Conservation (phyloP, 1,140 invertebrate genomes). For the Meloidogyne hapla region DNA sequence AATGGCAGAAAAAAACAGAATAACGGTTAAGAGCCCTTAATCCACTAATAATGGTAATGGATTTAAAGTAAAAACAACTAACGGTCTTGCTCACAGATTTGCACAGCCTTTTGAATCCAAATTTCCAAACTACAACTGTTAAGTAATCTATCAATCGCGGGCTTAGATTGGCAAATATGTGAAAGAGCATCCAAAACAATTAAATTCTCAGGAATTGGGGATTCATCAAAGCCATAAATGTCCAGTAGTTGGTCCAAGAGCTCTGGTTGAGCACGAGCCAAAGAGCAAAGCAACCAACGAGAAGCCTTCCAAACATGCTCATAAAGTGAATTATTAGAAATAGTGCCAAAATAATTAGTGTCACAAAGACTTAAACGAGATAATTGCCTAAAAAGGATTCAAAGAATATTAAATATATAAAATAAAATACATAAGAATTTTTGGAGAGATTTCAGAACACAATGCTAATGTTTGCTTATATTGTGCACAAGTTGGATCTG, state of each 20-base stretch:
- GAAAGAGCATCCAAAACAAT: slow-evolving; percentile 18
- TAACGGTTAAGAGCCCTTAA: too few species aligned
- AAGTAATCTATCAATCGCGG: slow-evolving; percentile 23
- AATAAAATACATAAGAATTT: slow-evolving; percentile 22
- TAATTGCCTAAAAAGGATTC: neutral
- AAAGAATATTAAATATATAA: neutral
- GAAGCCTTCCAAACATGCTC: slow-evolving; percentile 10
- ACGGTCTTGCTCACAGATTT: slow-evolving; percentile 26
- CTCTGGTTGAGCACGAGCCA: slow-evolving; percentile 27
- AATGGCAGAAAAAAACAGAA: too few species aligned
- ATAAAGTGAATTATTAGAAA: slow-evolving; percentile 4
- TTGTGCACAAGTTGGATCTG: slow-evolving; percentile 12
- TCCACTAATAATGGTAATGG: too few species aligned
- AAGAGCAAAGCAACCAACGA: slow-evolving; percentile 37
- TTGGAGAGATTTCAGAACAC: slow-evolving; percentile 39
- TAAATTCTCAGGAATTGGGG: neutral
- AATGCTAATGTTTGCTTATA: slow-evolving; percentile 42
- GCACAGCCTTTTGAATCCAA: slow-evolving; percentile 29
- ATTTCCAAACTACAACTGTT: slow-evolving; percentile 11
- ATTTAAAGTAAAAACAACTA: neutral
- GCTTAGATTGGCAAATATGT: slow-evolving; percentile 32
- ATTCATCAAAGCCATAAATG: slow-evolving; percentile 4
- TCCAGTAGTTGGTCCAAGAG: slow-evolving; percentile 22
- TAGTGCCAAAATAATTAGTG: neutral
- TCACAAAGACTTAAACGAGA: neutral